A percentile compares a stretch with the other conserved stretches of the same genome.
Evolutionary conservation across 1,140 invertebrate genomes (phyloP).

Genomic region (Subanguina moxae): DNA sequence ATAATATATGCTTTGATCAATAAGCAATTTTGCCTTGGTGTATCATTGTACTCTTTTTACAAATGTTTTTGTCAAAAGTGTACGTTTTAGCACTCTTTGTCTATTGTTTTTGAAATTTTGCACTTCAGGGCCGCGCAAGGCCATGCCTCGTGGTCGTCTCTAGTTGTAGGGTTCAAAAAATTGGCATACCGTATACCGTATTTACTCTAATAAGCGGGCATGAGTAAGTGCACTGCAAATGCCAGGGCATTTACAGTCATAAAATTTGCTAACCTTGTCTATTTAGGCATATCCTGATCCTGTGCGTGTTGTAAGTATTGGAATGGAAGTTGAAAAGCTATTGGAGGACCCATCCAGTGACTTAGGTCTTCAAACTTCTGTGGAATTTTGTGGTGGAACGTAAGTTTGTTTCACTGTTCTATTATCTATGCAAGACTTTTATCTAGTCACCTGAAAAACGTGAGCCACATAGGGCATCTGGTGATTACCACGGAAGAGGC

Average conservation of each 20-base stretch:
- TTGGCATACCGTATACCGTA: too few relatives aligned
- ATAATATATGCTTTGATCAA: too few relatives aligned
- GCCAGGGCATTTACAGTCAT: too few relatives aligned
- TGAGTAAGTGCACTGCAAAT: too few relatives aligned
- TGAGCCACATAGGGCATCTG: slow-evolving; percentile 86
- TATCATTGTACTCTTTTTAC: too few relatives aligned
- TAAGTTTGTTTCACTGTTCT: slow-evolving; percentile 59
- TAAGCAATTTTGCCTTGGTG: too few relatives aligned
- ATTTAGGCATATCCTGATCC: slow-evolving; percentile 87
- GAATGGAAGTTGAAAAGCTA: slow-evolving; percentile 82
- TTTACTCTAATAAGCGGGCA: too few relatives aligned
- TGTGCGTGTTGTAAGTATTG: slow-evolving; percentile 89
- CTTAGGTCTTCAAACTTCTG: slow-evolving; percentile 76
- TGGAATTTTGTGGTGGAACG: slow-evolving; percentile 99
- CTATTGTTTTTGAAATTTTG: slow-evolving; percentile 19
- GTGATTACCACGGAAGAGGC: slow-evolving; percentile 95
- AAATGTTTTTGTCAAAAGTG: too few relatives aligned
- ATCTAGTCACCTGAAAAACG: slow-evolving; percentile 74
- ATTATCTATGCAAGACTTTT: neutral
- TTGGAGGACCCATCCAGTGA: slow-evolving; percentile 77
- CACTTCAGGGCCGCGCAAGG: too few relatives aligned
- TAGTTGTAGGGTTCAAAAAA: too few relatives aligned
- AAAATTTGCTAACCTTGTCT: too few relatives aligned
- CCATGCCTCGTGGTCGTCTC: too few relatives aligned
- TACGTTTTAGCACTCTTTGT: neutral